These are phyloP conservation scores for Drosophila sordidula DNA, from an alignment of 2,888 invertebrate species.

Conservation along the genomic window DNA sequence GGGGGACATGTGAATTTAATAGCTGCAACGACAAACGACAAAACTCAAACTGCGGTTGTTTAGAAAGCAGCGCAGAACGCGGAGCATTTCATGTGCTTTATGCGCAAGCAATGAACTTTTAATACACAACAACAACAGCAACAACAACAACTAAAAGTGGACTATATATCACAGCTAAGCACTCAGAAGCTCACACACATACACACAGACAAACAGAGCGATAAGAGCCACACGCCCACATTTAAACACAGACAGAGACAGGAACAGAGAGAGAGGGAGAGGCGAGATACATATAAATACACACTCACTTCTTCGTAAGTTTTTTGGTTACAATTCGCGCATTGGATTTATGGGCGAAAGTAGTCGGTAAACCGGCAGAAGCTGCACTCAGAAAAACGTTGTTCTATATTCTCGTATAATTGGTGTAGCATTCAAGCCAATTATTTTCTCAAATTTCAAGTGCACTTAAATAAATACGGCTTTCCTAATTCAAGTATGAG, in stretches of 20 bases:
- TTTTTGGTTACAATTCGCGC: constrained; percentile 40
- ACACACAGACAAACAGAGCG: constrained; percentile 17
- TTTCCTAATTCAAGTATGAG: neutral
- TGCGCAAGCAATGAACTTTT: constrained; percentile 80
- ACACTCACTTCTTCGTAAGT: constrained; percentile 31
- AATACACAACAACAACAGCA: constrained; percentile 69
- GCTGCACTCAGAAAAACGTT: constrained; percentile 2
- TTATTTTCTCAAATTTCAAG: neutral
- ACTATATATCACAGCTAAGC: constrained; percentile 77
- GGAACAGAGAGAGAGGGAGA: neutral
- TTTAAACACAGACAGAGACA: constrained; percentile 23
- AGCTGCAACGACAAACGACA: constrained; percentile 74
- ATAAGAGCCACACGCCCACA: constrained; percentile 50
- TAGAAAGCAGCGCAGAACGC: constrained; percentile 64
- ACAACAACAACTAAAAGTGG: constrained; percentile 38
- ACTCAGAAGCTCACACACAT: constrained; percentile 49
- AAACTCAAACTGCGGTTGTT: constrained; percentile 78
- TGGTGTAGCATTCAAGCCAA: neutral
- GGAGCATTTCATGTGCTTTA: constrained; percentile 77
- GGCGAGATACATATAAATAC: constrained; percentile 7
- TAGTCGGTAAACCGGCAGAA: constrained; percentile 18
- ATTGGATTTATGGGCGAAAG: constrained; percentile 41
- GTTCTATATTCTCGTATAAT: neutral
- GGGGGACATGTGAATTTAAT: constrained; percentile 62
- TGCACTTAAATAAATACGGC: neutral